These are phyloP conservation scores for Scaeva pyrastri DNA, from an alignment of 2,888 invertebrate genomes.

Conservation along the genomic window DNA sequence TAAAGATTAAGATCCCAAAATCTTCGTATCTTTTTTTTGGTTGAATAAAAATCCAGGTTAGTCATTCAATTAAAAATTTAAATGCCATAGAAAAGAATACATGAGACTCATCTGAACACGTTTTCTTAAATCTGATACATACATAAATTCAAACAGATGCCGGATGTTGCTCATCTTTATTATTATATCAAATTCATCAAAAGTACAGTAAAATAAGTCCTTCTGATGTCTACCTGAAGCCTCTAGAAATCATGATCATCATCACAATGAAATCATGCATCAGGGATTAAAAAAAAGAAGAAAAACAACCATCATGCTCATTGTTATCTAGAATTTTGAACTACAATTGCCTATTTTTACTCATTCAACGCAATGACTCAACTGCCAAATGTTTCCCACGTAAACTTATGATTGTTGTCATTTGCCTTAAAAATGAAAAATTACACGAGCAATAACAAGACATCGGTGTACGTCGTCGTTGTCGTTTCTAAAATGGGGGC, in stretches of 20 bases:
- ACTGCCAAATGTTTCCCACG: slow-evolving; percentile 3
- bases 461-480: background rate
- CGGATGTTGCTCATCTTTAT: background rate
- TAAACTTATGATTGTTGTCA: slow-evolving; percentile 5
- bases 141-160: background rate
- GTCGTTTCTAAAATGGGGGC: background rate
- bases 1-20: too few species aligned
- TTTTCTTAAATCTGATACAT: background rate
- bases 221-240: background rate
- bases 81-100: too few species aligned
- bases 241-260: background rate
- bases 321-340: background rate
- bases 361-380: slow-evolving; percentile 14
- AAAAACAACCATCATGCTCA: background rate
- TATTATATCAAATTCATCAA: background rate
- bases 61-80: too few species aligned
- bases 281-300: slow-evolving; percentile 1
- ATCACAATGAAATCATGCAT: slow-evolving; percentile 35
- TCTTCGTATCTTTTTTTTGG: too few species aligned
- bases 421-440: slow-evolving; percentile 11
- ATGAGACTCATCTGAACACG: background rate
- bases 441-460: background rate
- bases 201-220: background rate
- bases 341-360: slow-evolving; percentile 49
- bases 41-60: too few species aligned